Base-by-base conservation (phyloP, 2,888 invertebrate genomes). In the Epicampocera succincta region DNA sequence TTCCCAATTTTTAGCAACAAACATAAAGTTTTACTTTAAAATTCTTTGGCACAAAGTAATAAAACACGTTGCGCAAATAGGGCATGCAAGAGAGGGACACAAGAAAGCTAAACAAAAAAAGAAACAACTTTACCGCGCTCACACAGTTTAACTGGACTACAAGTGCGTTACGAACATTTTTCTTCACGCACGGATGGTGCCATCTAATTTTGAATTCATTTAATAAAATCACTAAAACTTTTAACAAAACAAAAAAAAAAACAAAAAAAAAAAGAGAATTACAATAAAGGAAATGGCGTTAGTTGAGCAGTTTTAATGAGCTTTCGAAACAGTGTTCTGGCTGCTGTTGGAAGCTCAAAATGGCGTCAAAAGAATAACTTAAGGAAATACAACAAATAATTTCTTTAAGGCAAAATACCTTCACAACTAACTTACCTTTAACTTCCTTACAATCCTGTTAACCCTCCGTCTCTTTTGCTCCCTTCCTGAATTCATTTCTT, bases 101-200 rank as follows among this genome's bases (percentile, higher is more conserved):
- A 50, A 33, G 79, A 66, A 84, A 63, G 56, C 60, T 61, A 79
- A 66, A 58, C 66, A 79, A 79, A 40, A 65, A 73, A 75, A 25
- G 19, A 17, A 74, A 15, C 69, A 73, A 76, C 75, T 68, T 60
- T 77, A 80, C 76, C 25, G 69, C 77, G 77, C 81, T 68, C 58
- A 77, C 42, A 65, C 65, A 77, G 17, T 68, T 77, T 81, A 48
- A 65, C 63, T 52, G 38, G 19, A 54, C 60, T 46, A 75, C 78
- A 71, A 61, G 72, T 82, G 80, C 85, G 85, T 71, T 84, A 83
- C 84, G 83, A 85, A 86, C 85, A 73, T 85, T 86, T 89, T 90
- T 90, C 89, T 91, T 90, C 87, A 91, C 91, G 90, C 91, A 90
- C 90, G 89, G 90, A 90, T 90, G 90, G 90, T 90, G 90, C 90